A percentile compares a stretch with the other conserved stretches of the same genome.
Conservation (phyloP, 2,113 vertebrate genomes). For the Thunnus maccoyii region DNA sequence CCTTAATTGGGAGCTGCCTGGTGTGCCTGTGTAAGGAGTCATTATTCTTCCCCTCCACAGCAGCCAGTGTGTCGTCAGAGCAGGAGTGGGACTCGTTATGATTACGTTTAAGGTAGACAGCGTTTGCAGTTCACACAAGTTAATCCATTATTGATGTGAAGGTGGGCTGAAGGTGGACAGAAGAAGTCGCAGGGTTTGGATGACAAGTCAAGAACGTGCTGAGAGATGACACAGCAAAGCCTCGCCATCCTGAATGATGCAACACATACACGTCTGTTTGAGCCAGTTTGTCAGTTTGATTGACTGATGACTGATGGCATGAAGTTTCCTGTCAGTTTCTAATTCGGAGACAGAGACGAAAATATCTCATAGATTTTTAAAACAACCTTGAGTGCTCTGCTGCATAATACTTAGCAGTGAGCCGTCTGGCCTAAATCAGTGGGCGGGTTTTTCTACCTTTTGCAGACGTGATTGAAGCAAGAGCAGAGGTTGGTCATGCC, state of each 20-base stretch:
- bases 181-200: slow-evolving; percentile 31
- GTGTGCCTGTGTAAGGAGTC: slow-evolving; percentile 40
- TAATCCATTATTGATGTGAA: slow-evolving; percentile 68
- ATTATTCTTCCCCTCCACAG: slow-evolving; percentile 49
- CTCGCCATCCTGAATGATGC: slow-evolving; percentile 15
- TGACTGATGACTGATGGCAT: slow-evolving; percentile 63
- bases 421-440: slow-evolving; percentile 18
- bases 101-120: slow-evolving; percentile 45
- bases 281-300: slow-evolving; percentile 53
- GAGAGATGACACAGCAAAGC: slow-evolving; percentile 49
- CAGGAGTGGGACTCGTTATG: slow-evolving; percentile 39
- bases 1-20: slow-evolving; percentile 58
- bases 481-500: slow-evolving; percentile 31
- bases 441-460: slow-evolving; percentile 1
- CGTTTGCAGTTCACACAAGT: slow-evolving; percentile 52
- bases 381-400: slow-evolving; percentile 53
- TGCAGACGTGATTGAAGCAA: slow-evolving; percentile 27
- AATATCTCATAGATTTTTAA: slow-evolving; percentile 58
- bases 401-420: slow-evolving; percentile 45
- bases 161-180: slow-evolving; percentile 47
- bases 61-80: slow-evolving; percentile 33
- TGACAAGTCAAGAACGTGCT: slow-evolving; percentile 31
- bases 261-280: slow-evolving; percentile 4
- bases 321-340: slow-evolving; percentile 62
- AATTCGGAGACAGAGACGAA: slow-evolving; percentile 57